Base-by-base conservation (phyloP, 2,888 invertebrate genomes). In the Netelia melanura region DNA sequence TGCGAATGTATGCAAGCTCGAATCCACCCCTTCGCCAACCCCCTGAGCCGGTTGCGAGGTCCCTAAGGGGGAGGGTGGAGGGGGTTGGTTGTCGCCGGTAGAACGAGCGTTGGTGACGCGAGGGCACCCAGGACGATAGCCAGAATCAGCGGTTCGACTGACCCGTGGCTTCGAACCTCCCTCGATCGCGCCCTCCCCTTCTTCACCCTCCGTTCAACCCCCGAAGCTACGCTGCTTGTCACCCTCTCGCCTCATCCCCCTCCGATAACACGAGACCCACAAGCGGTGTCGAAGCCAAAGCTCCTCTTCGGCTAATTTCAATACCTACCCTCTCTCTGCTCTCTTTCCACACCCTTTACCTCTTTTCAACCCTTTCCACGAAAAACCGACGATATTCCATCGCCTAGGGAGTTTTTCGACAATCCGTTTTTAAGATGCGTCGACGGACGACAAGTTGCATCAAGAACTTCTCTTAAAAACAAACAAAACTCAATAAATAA, bases 221-320 rank as follows among this genome's bases (percentile, higher is more conserved):
- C 5, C 30, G 30, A 30, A 14, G 48, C 14, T 11, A 14, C 2
- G 14, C 11, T 48, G 14, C 11, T 48, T 48, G 48, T 48, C 10
- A 1, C 9, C 48, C 48, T 14, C 48, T 14, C 48, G 5, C 30
- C 30, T 14, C 21, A 8, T 48, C 17, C 21, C 68, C 48, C 68
- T 14, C 56, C 17, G 38, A 17, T 14, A 48, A 48, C 48, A 48
- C 48, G 10, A 10, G 56, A 48, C 61, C 76, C 17, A 70, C 65
- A 43, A 83, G 83, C 64, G 71, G 68, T 67, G 77, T 17, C 21
- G 75, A 70, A 61, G 70, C 38, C 52, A 38, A 23, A 30, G 75
- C 86, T 86, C 87, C 89, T 90, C 89, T 89, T 89, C 89, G 90
- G 91, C 91, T 92, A 92, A 92, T 92, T 92, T 92, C 92, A 92